Evolutionary conservation across 2,797 vertebrate genomes (phyloP).

Genomic region (Aulostomus chinensis): DNA sequence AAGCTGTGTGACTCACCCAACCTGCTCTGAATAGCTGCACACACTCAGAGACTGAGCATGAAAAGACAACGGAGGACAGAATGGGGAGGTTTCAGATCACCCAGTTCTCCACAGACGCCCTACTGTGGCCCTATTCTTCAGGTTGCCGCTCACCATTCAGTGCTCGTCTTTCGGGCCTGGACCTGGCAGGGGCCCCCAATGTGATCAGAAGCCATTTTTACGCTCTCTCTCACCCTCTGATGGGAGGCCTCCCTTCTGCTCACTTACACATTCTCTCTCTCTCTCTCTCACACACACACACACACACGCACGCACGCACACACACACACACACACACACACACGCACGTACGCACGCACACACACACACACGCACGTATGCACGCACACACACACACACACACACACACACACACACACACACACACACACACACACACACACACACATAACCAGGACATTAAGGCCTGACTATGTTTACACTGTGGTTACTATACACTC

Average conservation of each 20-base stretch:
- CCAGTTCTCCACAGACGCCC: conserved; percentile 47
- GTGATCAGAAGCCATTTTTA: conserved; percentile 50
- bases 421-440: too few relatives aligned
- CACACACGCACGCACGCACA: conserved; percentile 14
- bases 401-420: too few relatives aligned
- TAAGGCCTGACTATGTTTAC: too few relatives aligned
- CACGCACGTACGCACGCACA: too few relatives aligned
- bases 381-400: too few relatives aligned
- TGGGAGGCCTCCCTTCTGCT: conserved; percentile 27
- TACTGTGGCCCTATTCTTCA: conserved; percentile 60
- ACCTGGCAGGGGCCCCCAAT: conserved; percentile 27
- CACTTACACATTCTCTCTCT: conserved; percentile 25
- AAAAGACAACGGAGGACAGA: conserved; percentile 41
- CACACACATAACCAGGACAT: too few relatives aligned
- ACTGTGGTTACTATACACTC: too few relatives aligned
- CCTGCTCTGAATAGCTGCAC: conserved; percentile 56
- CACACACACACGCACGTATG: too few relatives aligned
- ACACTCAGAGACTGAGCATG: conserved; percentile 36
- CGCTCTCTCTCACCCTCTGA: conserved; percentile 18
- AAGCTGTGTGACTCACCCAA: conserved; percentile 54
- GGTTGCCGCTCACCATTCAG: conserved; percentile 50
- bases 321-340: too few relatives aligned
- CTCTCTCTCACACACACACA: too few relatives aligned
- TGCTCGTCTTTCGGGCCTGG: conserved; percentile 43
- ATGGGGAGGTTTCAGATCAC: conserved; percentile 56